These are phyloP conservation scores for Dynastes hyllus DNA, from an alignment of 2,888 invertebrate species.

Conservation along the genomic window DNA sequence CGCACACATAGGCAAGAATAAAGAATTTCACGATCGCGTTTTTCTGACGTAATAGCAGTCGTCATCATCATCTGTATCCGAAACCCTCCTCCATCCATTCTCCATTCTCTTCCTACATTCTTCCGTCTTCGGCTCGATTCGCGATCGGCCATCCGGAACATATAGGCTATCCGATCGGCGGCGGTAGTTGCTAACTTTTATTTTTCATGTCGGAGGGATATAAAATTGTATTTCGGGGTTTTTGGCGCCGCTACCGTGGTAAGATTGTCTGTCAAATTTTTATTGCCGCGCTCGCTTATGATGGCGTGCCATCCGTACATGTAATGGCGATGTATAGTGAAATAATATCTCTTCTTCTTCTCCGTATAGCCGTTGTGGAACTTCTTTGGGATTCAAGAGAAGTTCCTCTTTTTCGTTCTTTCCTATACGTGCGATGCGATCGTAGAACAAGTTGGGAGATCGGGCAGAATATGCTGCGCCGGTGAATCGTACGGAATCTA, in stretches of 20 bases:
- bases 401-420: not conserved
- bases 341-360: slow-evolving; percentile 12
- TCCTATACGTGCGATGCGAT: too few species aligned
- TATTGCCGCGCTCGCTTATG: slow-evolving; percentile 57
- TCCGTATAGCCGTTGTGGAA: too few species aligned
- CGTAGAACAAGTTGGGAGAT: not conserved
- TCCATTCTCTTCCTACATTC: slow-evolving; percentile 29
- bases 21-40: slow-evolving; percentile 42
- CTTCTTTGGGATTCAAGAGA: slow-evolving; percentile 30
- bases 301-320: not conserved
- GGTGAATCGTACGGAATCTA: not conserved
- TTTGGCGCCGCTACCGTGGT: slow-evolving; percentile 56
- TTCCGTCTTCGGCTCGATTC: slow-evolving; percentile 58
- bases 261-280: slow-evolving; percentile 65
- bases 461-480: not conserved
- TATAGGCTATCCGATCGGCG: slow-evolving; percentile 59
- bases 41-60: slow-evolving; percentile 62
- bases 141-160: slow-evolving; percentile 62
- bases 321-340: not conserved
- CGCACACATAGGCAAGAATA: slow-evolving; percentile 37
- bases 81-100: slow-evolving; percentile 36
- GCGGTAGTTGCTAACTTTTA: slow-evolving; percentile 60
- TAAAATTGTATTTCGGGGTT: slow-evolving; percentile 62
- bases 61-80: slow-evolving; percentile 63
- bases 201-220: slow-evolving; percentile 55